These are phyloP conservation scores for Copidosoma floridanum DNA, from an alignment of 1,140 invertebrate species.

Conservation along the genomic window DNA sequence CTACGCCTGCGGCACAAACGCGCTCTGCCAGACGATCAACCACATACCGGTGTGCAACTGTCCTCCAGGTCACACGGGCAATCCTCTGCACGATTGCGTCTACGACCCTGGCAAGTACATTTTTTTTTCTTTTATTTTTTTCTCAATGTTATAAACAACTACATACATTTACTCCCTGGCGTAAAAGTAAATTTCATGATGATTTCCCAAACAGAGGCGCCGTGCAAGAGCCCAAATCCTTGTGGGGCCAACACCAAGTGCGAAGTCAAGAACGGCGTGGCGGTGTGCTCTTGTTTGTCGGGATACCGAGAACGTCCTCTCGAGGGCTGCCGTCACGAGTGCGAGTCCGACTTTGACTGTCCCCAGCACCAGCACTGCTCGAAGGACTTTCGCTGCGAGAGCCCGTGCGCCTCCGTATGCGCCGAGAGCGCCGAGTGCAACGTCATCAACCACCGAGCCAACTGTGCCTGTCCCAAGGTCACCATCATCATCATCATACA, in stretches of 20 bases:
- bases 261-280: slow-evolving; percentile 70
- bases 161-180: too few species aligned
- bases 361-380: slow-evolving; percentile 66
- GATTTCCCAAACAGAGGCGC: too few species aligned
- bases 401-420: slow-evolving; percentile 69
- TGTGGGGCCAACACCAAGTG: slow-evolving; percentile 79
- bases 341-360: slow-evolving; percentile 75
- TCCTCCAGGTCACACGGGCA: too few species aligned
- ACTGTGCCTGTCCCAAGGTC: slow-evolving; percentile 79
- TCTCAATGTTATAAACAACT: too few species aligned
- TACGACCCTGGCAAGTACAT: too few species aligned
- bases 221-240: slow-evolving; percentile 69
- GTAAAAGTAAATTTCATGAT: too few species aligned
- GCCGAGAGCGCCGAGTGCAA: slow-evolving; percentile 78
- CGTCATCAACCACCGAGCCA: slow-evolving; percentile 72
- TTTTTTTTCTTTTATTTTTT: too few species aligned
- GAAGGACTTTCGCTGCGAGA: slow-evolving; percentile 72
- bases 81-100: too few species aligned
- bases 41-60: too few species aligned
- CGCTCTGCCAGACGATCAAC: too few species aligned
- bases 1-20: too few species aligned
- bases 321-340: slow-evolving; percentile 73
- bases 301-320: slow-evolving; percentile 74
- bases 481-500: too few species aligned
- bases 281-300: slow-evolving; percentile 73